A percentile compares a stretch with the other conserved stretches of the same genome.
Evolutionary conservation across 2,888 invertebrate species (phyloP).

Genomic region (Alloscopus bannaensis): DNA sequence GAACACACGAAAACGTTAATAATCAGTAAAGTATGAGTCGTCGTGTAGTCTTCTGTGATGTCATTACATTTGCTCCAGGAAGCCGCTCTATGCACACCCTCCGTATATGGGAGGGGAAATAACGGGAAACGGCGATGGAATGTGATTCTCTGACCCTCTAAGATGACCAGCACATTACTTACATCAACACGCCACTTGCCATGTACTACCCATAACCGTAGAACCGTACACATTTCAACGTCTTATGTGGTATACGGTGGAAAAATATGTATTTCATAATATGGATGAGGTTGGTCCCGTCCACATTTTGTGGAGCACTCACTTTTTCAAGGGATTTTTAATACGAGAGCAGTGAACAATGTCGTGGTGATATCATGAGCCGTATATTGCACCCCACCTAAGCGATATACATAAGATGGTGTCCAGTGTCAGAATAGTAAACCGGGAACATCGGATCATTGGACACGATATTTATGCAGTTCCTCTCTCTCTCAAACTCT

Average conservation of each 20-base stretch:
- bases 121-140: slow-evolving; percentile 18
- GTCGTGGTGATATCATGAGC: too few relatives aligned
- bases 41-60: slow-evolving; percentile 34
- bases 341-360: too few relatives aligned
- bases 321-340: too few relatives aligned
- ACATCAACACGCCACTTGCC: slow-evolving; percentile 67
- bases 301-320: too few relatives aligned
- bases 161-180: slow-evolving; percentile 68
- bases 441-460: slow-evolving; percentile 73
- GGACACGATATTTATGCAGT: slow-evolving; percentile 73
- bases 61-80: slow-evolving; percentile 42
- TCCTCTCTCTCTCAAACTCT: slow-evolving; percentile 48
- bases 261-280: too few relatives aligned
- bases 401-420: too few relatives aligned
- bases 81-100: too few relatives aligned
- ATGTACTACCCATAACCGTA: slow-evolving; percentile 47
- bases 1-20: slow-evolving; percentile 52
- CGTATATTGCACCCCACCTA: too few relatives aligned
- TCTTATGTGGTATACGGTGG: too few relatives aligned
- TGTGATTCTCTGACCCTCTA: slow-evolving; percentile 62
- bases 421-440: slow-evolving; percentile 56
- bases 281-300: too few relatives aligned
- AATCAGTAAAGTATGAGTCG: slow-evolving; percentile 60
- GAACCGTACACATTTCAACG: too few relatives aligned
- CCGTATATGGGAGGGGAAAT: not conserved